Percentiles rank a stretch among this genome's conserved stretches.
Conservation (phyloP, 2,888 invertebrate species). For the Lithosia quadra region DNA sequence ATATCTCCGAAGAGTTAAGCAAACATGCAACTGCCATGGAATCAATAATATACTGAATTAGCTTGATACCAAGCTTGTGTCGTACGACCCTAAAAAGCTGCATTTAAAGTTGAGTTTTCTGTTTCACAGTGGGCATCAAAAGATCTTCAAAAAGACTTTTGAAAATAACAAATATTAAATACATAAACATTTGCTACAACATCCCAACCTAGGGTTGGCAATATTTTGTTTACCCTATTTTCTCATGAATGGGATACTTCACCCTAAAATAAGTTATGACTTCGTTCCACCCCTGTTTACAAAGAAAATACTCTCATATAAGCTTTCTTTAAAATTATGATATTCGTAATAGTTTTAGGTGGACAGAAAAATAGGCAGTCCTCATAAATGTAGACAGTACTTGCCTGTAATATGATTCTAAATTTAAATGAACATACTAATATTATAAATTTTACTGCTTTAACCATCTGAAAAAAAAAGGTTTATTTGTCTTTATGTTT, state of each 20-base stretch:
- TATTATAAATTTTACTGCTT: too few relatives aligned
- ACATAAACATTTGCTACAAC: slow-evolving; percentile 21
- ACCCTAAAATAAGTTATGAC: slow-evolving; percentile 34
- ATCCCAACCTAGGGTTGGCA: slow-evolving; percentile 18
- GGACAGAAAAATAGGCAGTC: neutral
- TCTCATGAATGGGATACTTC: slow-evolving; percentile 21
- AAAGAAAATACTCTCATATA: slow-evolving; percentile 33
- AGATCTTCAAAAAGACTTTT: neutral
- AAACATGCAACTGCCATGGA: too few relatives aligned
- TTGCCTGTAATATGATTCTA: neutral
- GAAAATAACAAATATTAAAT: slow-evolving; percentile 28
- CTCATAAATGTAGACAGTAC: neutral
- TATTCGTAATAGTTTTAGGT: neutral
- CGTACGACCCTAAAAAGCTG: neutral
- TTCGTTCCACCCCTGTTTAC: slow-evolving; percentile 32
- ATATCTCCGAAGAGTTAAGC: too few relatives aligned
- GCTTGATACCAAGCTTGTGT: neutral
- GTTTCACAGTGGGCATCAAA: slow-evolving; percentile 2
- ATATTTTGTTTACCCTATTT: slow-evolving; percentile 32
- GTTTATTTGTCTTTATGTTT: too few relatives aligned
- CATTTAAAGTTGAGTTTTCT: neutral
- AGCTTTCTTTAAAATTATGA: slow-evolving; percentile 23
- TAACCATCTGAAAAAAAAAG: too few relatives aligned
- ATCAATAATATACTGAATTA: too few relatives aligned
- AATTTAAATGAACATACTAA: neutral